These are phyloP conservation scores for Rhinoderma darwinii DNA, from an alignment of 2,113 vertebrate species.

Conservation along the genomic window DNA sequence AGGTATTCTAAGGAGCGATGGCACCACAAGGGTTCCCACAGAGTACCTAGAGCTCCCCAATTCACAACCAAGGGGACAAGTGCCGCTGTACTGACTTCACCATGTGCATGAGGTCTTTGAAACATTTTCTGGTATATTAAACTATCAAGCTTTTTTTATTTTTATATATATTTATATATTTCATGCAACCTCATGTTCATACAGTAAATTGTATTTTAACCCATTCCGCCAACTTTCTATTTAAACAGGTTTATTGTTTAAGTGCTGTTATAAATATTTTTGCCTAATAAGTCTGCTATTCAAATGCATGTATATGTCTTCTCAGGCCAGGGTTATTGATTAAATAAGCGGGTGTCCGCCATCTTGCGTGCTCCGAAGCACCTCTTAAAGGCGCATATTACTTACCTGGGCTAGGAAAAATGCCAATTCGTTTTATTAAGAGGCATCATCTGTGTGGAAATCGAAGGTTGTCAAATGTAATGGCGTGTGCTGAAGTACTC, in stretches of 20 bases:
- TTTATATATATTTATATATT: not conserved
- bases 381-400: constrained; percentile 68
- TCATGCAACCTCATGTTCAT: not conserved
- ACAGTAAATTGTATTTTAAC: constrained; percentile 29
- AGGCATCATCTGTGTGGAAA: constrained; percentile 78
- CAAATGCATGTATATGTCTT: constrained; percentile 59
- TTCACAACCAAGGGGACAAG: too few relatives aligned
- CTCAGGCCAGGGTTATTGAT: constrained; percentile 62
- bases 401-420: constrained; percentile 69
- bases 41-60: too few relatives aligned
- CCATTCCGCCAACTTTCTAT: constrained; percentile 4
- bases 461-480: constrained; percentile 81
- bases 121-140: not conserved
- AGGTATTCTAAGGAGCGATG: too few relatives aligned
- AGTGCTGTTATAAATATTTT: constrained; percentile 61
- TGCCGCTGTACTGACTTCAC: not conserved
- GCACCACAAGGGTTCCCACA: too few relatives aligned
- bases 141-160: not conserved
- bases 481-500: constrained; percentile 88
- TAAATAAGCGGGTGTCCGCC: constrained; percentile 71
- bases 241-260: constrained; percentile 44
- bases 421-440: constrained; percentile 78
- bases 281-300: constrained; percentile 62
- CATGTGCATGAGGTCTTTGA: not conserved
- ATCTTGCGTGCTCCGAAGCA: constrained; percentile 62